Evolutionary conservation across 1,140 invertebrate species (phyloP).

Genomic region (Ctenoplectra terminalis): DNA sequence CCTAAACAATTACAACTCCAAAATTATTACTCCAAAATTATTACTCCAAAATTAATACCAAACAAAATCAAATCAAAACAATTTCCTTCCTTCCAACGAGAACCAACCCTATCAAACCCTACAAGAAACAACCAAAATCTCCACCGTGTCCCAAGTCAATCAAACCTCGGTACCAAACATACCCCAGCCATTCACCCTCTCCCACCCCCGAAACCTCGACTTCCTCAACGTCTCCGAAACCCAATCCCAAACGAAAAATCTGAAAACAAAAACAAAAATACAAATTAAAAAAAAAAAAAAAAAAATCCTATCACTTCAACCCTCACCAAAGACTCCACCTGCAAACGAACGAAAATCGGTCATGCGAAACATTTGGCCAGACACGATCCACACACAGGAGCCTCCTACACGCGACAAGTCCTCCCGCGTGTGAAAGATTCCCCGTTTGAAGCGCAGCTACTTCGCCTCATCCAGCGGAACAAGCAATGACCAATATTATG

Average conservation of each 20-base stretch:
- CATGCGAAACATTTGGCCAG: background rate
- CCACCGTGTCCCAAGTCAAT: background rate
- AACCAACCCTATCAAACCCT: too few species aligned
- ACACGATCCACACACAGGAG: background rate
- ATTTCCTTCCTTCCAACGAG: too few species aligned
- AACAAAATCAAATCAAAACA: too few species aligned
- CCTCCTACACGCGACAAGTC: background rate
- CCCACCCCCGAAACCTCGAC: background rate
- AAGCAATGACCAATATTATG: slow-evolving; percentile 82
- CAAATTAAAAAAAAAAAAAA: background rate
- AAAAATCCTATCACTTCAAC: too few species aligned
- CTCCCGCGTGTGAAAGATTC: slow-evolving; percentile 50
- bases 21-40: too few species aligned
- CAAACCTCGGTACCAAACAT: too few species aligned
- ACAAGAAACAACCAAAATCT: background rate
- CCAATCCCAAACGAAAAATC: too few species aligned
- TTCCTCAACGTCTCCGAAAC: background rate
- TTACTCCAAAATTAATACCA: too few species aligned
- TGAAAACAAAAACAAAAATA: background rate
- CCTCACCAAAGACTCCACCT: too few species aligned
- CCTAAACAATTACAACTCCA: too few species aligned
- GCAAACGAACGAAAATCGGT: background rate
- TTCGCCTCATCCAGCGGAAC: slow-evolving; percentile 53
- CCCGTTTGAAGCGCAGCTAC: slow-evolving; percentile 36
- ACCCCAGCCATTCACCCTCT: too few species aligned